phyloP scores from a whole-genome alignment of 2,113 vertebrate species.

The Oxygymnocypris stewartii region DNA sequence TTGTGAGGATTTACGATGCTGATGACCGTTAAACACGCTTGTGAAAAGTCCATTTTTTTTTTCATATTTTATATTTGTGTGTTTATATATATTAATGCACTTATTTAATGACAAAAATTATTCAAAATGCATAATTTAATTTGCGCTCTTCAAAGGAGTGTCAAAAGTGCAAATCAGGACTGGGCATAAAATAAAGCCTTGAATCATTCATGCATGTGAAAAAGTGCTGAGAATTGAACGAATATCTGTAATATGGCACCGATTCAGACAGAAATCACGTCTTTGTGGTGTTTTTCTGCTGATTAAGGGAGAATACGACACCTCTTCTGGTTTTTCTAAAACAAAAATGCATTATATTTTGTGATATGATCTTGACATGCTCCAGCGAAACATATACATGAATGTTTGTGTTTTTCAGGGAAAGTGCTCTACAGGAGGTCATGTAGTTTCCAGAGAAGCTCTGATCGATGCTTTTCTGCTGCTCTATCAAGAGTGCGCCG shows the following conservation, averaged over 20 bases:
- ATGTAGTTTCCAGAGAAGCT: slow-evolving; percentile 83
- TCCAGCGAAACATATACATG: not conserved
- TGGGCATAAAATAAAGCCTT: not conserved
- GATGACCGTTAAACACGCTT: too few species aligned
- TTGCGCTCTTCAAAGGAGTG: not conserved
- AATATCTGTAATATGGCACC: not conserved
- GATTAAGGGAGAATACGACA: not conserved
- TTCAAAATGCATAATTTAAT: too few species aligned
- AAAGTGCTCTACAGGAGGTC: slow-evolving; percentile 78
- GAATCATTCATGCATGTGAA: not conserved
- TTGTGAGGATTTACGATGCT: too few species aligned
- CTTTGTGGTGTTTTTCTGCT: not conserved
- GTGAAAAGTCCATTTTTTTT: too few species aligned
- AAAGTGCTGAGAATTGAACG: not conserved
- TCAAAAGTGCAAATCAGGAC: too few species aligned
- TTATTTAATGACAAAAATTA: too few species aligned
- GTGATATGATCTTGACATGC: too few species aligned
- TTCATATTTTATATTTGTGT: too few species aligned
- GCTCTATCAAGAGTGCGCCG: slow-evolving; percentile 89
- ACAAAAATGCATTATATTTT: too few species aligned
- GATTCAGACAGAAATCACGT: not conserved
- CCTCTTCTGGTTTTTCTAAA: too few species aligned
- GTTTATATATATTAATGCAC: too few species aligned
- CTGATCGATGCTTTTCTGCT: slow-evolving; percentile 88
- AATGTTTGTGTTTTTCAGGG: slow-evolving; percentile 74